These are phyloP conservation scores for Drosophila serrata DNA, from an alignment of 1,140 invertebrate genomes.

Conservation along the genomic window DNA sequence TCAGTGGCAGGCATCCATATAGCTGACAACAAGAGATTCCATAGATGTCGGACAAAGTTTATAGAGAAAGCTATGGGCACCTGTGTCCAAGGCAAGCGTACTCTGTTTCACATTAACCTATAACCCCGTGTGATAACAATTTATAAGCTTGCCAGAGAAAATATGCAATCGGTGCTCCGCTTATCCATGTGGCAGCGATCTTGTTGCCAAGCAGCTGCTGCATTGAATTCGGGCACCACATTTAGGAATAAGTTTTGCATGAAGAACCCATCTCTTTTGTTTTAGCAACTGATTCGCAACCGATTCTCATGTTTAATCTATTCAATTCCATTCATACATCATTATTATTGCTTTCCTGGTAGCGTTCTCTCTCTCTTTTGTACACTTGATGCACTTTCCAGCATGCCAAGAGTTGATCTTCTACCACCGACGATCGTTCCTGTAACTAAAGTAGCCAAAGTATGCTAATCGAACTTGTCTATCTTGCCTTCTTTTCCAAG, in stretches of 20 bases:
- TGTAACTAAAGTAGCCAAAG: constrained; percentile 2
- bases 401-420: constrained; percentile 67
- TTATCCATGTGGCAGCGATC: constrained; percentile 59
- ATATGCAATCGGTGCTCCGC: constrained; percentile 3
- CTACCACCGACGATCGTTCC: not conserved
- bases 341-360: constrained; percentile 44
- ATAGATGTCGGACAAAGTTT: constrained; percentile 2
- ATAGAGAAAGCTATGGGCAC: not conserved
- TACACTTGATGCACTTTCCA: constrained; percentile 53
- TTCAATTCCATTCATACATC: constrained; percentile 29
- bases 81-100: constrained; percentile 38
- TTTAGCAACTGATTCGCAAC: constrained; percentile 47
- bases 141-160: constrained; percentile 66
- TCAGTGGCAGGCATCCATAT: constrained; percentile 14
- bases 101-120: constrained; percentile 59
- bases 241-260: constrained; percentile 44
- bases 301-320: constrained; percentile 37
- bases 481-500: constrained; percentile 74
- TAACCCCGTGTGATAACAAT: constrained; percentile 61
- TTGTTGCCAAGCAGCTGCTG: constrained; percentile 11
- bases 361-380: constrained; percentile 17
- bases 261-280: constrained; percentile 26
- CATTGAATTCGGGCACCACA: constrained; percentile 63
- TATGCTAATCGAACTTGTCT: constrained; percentile 18
- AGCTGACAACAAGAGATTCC: constrained; percentile 8